Evolutionary conservation across 2,888 invertebrate species (phyloP).

Genomic region (Tetranychus piercei): DNA sequence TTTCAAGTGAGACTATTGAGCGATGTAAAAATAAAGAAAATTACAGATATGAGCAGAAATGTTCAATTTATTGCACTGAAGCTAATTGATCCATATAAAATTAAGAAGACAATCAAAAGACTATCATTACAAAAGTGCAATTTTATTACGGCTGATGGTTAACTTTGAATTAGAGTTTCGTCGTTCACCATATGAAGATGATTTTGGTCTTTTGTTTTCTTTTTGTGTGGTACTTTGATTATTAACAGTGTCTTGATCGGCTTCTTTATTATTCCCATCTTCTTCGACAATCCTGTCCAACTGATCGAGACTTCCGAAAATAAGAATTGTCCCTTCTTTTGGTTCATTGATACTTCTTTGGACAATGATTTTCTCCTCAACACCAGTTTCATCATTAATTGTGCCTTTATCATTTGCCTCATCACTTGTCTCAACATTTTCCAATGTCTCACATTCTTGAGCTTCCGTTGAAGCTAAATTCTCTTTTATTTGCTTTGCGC

Average conservation of each 20-base stretch:
- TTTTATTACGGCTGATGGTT: not conserved
- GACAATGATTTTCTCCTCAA: not conserved
- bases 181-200: slow-evolving; percentile 11
- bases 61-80: no score
- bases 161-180: slow-evolving; percentile 5
- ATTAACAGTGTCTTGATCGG: no score
- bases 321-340: not conserved
- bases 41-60: no score
- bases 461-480: no score
- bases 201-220: slow-evolving; percentile 8
- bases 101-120: not conserved
- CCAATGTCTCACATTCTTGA: not conserved
- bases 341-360: not conserved
- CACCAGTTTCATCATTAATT: not conserved
- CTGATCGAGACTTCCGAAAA: not conserved
- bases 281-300: not conserved
- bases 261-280: not conserved
- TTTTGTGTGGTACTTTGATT: not conserved
- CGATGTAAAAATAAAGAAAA: no score
- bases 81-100: not conserved
- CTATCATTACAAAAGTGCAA: not conserved
- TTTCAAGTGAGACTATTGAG: no score
- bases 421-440: not conserved
- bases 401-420: not conserved
- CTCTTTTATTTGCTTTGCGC: slow-evolving; percentile 40